phyloP scores from a whole-genome alignment of 2,797 vertebrate genomes.

The Peromyscus melanophrys region DNA sequence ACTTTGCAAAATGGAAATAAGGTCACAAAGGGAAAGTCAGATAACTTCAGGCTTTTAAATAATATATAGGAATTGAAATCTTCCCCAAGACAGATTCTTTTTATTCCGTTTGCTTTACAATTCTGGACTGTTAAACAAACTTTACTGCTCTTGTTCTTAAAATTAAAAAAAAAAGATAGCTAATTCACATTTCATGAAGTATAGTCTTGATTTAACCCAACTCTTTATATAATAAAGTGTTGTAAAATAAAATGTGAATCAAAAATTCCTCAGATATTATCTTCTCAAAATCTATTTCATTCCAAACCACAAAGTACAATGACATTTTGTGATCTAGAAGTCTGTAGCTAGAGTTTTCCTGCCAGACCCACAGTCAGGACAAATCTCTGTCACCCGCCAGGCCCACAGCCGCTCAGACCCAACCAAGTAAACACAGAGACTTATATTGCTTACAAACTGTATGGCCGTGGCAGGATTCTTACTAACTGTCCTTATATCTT shows the following conservation, averaged over 20 bases:
- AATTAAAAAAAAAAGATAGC: constrained; percentile 40
- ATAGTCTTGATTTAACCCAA: constrained; percentile 56
- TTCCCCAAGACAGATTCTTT: constrained; percentile 3
- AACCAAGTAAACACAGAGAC: too few species aligned
- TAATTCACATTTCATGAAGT: constrained; percentile 50
- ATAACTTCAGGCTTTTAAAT: constrained; percentile 61
- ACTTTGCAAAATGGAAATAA: constrained; percentile 50
- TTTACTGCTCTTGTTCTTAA: constrained; percentile 41
- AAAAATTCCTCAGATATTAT: constrained; percentile 12
- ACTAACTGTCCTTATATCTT: too few species aligned
- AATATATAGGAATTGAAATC: constrained; percentile 53
- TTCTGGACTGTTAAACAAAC: constrained; percentile 33
- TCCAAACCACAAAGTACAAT: constrained; percentile 1
- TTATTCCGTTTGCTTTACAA: constrained; percentile 51
- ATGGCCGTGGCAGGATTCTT: too few species aligned
- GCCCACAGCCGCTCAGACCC: too few species aligned
- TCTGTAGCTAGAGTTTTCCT: too few species aligned
- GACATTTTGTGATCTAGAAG: constrained; percentile 37
- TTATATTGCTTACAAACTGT: too few species aligned
- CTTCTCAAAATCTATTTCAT: background rate
- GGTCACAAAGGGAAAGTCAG: constrained; percentile 33
- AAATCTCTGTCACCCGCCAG: too few species aligned
- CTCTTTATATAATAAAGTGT: constrained; percentile 4
- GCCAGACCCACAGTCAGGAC: too few species aligned
- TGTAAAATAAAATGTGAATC: constrained; percentile 36